Evolutionary conservation across 2,797 vertebrate species (phyloP).

Genomic region (Cyclopterus lumpus): DNA sequence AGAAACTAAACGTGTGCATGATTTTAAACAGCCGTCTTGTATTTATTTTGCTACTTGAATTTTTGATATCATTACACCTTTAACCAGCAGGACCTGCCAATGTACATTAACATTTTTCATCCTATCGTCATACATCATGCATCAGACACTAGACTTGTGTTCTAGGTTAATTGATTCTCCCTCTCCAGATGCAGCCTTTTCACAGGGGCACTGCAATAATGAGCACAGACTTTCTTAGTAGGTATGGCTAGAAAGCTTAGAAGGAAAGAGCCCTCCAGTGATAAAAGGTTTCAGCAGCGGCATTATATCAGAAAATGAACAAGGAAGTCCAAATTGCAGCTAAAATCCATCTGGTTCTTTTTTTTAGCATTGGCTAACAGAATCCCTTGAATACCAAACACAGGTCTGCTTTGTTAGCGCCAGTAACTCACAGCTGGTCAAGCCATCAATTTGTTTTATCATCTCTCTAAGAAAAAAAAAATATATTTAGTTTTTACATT

Average conservation of each 20-base stretch:
- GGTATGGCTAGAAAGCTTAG: background rate
- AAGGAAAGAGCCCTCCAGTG: background rate
- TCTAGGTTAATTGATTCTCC: conserved; percentile 8
- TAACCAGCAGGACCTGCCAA: background rate
- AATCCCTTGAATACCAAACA: background rate
- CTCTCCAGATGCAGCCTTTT: background rate
- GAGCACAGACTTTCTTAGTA: background rate
- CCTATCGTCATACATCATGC: background rate
- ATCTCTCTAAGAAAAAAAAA: background rate
- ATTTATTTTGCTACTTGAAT: conserved; percentile 5
- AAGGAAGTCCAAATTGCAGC: background rate
- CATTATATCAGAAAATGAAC: background rate
- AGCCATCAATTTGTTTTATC: background rate
- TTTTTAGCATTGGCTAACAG: background rate
- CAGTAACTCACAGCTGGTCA: conserved; percentile 3
- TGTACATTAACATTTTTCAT: conserved; percentile 7
- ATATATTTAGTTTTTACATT: background rate
- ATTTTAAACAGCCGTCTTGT: background rate
- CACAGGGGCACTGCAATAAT: background rate
- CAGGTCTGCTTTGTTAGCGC: background rate
- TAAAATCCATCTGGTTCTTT: background rate
- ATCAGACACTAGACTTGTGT: background rate
- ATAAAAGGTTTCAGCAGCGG: background rate
- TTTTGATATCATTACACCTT: background rate
- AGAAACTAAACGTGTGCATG: background rate